Percentiles rank a stretch among this genome's conserved stretches.
Conservation (phyloP, 92 coral and sea anemone genomes). For the Desmophyllum pertusum region DNA sequence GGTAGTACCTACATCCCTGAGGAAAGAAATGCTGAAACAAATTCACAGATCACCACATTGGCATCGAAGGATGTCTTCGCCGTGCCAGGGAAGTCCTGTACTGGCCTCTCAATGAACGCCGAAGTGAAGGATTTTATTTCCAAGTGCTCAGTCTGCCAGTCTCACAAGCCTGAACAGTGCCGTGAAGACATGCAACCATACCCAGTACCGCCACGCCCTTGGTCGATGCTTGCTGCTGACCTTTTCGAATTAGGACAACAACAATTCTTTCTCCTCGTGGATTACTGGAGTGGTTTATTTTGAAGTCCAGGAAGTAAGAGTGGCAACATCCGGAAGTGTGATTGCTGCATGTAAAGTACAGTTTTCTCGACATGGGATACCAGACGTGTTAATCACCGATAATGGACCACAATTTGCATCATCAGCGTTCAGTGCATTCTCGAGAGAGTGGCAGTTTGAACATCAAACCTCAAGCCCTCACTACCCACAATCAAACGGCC, state of each 20-base stretch:
- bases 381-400: constrained; percentile 30
- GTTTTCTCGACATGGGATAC: constrained; percentile 41
- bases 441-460: background rate
- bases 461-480: too few relatives aligned
- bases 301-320: constrained; percentile 43
- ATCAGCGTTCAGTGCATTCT: constrained; percentile 30
- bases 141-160: constrained; percentile 16
- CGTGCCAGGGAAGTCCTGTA: constrained; percentile 47
- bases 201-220: constrained; percentile 41
- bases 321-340: constrained; percentile 36
- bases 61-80: constrained; percentile 33
- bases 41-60: constrained; percentile 30
- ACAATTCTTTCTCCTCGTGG: constrained; percentile 42
- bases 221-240: constrained; percentile 48
- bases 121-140: constrained; percentile 13
- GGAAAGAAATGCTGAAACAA: constrained; percentile 26
- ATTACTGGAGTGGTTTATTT: constrained; percentile 47
- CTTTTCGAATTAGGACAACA: constrained; percentile 35
- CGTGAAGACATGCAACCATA: constrained; percentile 37
- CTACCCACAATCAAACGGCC: too few relatives aligned
- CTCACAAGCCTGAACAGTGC: constrained; percentile 50
- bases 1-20: constrained; percentile 20
- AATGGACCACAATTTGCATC: constrained; percentile 43
- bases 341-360: constrained; percentile 48
- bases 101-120: constrained; percentile 44